Evolutionary conservation across 2,888 invertebrate genomes (phyloP), one percentile per base, ranked within the genome.

Genomic region (Dicycla oo): DNA sequence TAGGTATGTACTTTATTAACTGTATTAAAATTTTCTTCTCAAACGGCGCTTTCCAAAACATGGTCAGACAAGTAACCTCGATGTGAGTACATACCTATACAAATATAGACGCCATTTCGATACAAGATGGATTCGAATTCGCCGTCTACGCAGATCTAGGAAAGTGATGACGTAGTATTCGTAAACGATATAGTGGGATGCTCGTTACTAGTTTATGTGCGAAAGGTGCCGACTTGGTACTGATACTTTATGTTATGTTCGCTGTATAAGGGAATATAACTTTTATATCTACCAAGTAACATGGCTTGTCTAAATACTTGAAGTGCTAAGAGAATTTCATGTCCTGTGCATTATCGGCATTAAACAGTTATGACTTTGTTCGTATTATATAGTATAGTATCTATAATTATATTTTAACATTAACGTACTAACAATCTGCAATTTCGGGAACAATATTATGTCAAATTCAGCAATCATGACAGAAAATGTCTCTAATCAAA

Each of bases 141-240:
- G 47, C 62, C 40, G 15, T 69, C 20, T 63, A 20, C 56, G 49
- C 61, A 30, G 51, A 63, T 78, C 51, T 69, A 15, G 26, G 43
- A 69, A 78, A 82, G 56, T 63, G 73, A 82, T 80, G 80, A 78
- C 73, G 47, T 51, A 67, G 54, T 65, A 69, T 75, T 67, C 63
- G 69, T 69, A 63, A 71, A 71, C 71, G 72, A 77, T 81, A 61
- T 82, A 78, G 82, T 80, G 79, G 56, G 73, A 60, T 69, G 82
- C 74, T 78, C 63, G 80, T 82, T 78, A 78, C 83, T 79, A 73
- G 73, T 80, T 82, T 82, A 73, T 78, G 47, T 66, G 53, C 26
- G 18, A 73, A 63, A 82, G 45, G 54, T 73, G 68, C 62, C 65
- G 57, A 66, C 65, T 72, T 62, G 47, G 38, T 45, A 4, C 34